Percentiles rank a stretch among this genome's conserved stretches.
Conservation (phyloP, 2,797 vertebrate species). For the Sorex maritimensis region DNA sequence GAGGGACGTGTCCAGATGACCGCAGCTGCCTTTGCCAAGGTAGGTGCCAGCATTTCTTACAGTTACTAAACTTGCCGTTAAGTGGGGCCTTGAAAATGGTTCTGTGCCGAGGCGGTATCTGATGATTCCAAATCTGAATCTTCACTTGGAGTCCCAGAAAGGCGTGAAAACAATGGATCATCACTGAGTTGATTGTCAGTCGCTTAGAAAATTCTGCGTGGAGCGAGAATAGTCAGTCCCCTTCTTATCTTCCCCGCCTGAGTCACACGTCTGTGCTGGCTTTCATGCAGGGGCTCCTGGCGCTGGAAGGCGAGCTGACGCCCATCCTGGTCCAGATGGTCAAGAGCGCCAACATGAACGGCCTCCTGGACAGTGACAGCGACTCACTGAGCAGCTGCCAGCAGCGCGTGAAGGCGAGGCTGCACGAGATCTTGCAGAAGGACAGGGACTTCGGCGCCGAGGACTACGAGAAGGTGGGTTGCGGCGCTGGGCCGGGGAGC, state of each 20-base stretch:
- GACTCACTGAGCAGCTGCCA: slow-evolving; percentile 95
- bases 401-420: slow-evolving; percentile 94
- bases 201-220: background rate
- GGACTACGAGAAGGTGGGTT: slow-evolving; percentile 94
- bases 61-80: no score
- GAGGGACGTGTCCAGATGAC: slow-evolving; percentile 96
- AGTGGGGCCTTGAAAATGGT: no score
- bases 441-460: slow-evolving; percentile 94
- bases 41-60: slow-evolving; percentile 74
- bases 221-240: slow-evolving; percentile 5
- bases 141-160: slow-evolving; percentile 6
- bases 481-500: no score
- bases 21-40: slow-evolving; percentile 96
- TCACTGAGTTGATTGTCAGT: no score
- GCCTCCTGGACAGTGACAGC: slow-evolving; percentile 95
- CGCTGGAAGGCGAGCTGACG: slow-evolving; percentile 95
- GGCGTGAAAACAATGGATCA: background rate
- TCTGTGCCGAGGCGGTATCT: background rate
- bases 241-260: background rate
- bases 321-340: slow-evolving; percentile 97
- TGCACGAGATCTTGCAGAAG: slow-evolving; percentile 95
- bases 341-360: slow-evolving; percentile 97
- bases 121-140: slow-evolving; percentile 32
- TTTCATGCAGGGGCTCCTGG: slow-evolving; percentile 92
- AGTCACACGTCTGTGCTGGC: slow-evolving; percentile 55